Evolutionary conservation across 2,888 invertebrate genomes (phyloP).

Genomic region (Lydus trimaculatus): DNA sequence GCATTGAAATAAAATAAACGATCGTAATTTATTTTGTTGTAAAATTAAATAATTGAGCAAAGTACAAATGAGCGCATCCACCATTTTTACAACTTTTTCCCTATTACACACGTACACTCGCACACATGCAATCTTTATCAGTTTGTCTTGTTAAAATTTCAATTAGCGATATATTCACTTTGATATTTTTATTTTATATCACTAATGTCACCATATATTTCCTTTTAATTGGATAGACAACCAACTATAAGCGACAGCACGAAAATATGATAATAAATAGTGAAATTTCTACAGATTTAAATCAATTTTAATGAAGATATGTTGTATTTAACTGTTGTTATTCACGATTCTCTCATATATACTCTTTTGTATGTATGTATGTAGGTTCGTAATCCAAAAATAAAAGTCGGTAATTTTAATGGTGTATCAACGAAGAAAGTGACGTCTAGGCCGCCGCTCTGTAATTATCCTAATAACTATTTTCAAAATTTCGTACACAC

Average conservation of each 20-base stretch:
- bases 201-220: not conserved
- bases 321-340: not conserved
- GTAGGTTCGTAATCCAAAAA: not conserved
- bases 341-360: not conserved
- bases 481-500: conserved; percentile 42
- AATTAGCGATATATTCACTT: not conserved
- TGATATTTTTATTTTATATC: not conserved
- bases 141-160: not conserved
- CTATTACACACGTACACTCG: too few species aligned
- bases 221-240: not conserved
- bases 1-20: too few species aligned
- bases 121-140: not conserved
- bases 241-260: not conserved
- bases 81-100: not conserved
- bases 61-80: not conserved
- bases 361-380: not conserved
- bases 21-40: not conserved
- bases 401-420: conserved; percentile 12
- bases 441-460: conserved; percentile 39
- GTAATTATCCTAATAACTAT: conserved; percentile 46
- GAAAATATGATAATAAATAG: not conserved
- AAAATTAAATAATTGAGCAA: not conserved
- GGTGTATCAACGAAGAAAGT: conserved; percentile 17
- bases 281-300: not conserved
- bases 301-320: conserved; percentile 3